Evolutionary conservation across 2,888 invertebrate species (phyloP).

Genomic region (Drosophila merina): DNA sequence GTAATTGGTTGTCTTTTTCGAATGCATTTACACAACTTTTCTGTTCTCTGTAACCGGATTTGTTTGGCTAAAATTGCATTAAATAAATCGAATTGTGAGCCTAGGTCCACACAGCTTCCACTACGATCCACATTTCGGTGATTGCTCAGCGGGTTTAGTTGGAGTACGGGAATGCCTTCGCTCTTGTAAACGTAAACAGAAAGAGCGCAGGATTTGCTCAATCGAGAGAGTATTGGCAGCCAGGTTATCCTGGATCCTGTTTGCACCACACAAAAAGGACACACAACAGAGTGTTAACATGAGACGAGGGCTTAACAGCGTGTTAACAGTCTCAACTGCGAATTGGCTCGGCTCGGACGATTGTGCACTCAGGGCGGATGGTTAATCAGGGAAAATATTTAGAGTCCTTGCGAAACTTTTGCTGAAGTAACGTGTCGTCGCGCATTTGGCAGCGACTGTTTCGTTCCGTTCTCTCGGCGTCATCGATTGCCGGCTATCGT

Average conservation of each 20-base stretch:
- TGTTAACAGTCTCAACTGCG: neutral
- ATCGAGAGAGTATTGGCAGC: neutral
- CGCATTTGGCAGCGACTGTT: conserved; percentile 72
- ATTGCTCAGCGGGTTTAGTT: neutral
- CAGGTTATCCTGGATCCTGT: conserved; percentile 2
- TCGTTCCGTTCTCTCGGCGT: conserved; percentile 47
- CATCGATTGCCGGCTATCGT: conserved; percentile 15
- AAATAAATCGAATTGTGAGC: neutral
- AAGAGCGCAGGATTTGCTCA: neutral
- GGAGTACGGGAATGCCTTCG: neutral
- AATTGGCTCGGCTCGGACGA: conserved; percentile 33
- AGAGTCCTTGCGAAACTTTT: conserved; percentile 84
- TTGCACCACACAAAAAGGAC: neutral
- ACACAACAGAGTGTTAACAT: neutral
- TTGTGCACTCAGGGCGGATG: conserved; percentile 8
- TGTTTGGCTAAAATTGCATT: conserved; percentile 2
- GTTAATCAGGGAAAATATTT: conserved; percentile 35
- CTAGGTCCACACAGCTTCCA: conserved; percentile 14
- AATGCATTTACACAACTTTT: neutral
- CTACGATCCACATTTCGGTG: conserved; percentile 1
- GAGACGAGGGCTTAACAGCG: neutral
- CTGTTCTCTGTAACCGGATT: neutral
- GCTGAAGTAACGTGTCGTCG: conserved; percentile 81
- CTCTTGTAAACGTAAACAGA: conserved; percentile 1
- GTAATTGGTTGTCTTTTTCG: neutral